Base-by-base conservation (phyloP, 2,113 vertebrate species). In the Semicossyphus pulcher region DNA sequence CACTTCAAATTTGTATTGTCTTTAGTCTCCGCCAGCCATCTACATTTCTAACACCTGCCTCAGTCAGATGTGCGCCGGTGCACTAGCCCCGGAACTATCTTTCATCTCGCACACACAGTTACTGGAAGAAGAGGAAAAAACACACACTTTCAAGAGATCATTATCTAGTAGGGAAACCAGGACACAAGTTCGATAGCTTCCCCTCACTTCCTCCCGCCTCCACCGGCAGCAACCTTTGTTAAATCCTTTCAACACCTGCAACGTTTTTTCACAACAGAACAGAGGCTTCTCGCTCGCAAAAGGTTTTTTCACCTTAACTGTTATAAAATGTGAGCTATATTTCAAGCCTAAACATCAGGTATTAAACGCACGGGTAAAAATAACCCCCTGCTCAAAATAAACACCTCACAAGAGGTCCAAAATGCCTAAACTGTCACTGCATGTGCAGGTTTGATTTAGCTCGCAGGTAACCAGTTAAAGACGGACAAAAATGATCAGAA, bases 11-110 rank as follows among this genome's bases (percentile, higher is more conserved):
- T 97, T 99, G 95, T 97, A 95, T 89, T 94, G 95, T 94, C 97
- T 98, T 98, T 98, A 96, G 96, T 98, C 97, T 97, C 83, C 81
- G 91, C 59, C 83, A 93, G 95, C 96, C 94, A 98, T 97, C 96
- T 98, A 94, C 96, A 97, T 97, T 97, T 98, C 96, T 96, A 96
- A 97, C 96, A 96, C 95, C 96, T 96, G 95, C 95, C 95, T 95
- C 94, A 95, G 93, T 96, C 88, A 69, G 92, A 94, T 94, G 92
- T 93, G 95, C 93, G 95, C 92, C 78, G 86, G 67, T 87, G 89
- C 89, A 89, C 86, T 95, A 93, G 92, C 92, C 92, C 92, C 84
- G 86, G 89, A 92, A 94, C 89, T 91, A 92, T 91, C 90, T 97
- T 97, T 98, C 92, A 97, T 97, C 96, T 97, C 59, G n/a, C 79